Evolutionary conservation across 2,113 vertebrate genomes (phyloP), one percentile per base, ranked within the genome.

Genomic region (Piliocolobus tephrosceles): DNA sequence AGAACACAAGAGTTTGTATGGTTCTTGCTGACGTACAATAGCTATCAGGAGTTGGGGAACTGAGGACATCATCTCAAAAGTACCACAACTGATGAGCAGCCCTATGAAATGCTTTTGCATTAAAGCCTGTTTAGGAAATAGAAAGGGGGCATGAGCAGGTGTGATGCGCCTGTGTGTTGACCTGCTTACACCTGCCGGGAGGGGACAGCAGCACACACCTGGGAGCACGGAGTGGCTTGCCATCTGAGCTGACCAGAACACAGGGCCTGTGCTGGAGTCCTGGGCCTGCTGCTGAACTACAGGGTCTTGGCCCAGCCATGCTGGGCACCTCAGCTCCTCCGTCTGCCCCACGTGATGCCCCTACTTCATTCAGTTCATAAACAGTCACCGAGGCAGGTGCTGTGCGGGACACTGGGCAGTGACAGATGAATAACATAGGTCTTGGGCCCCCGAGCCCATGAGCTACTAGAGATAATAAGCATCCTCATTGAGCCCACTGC

Each of bases 111-210:
- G 40, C 11, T 47, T 83, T 68, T 32, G 32, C 27, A 66, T 68
- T 43, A 30, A 43, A 75, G 55, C 7, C 52, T 79, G 40, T 25
- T 66, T 73, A 52, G 58, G 40, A 38, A 27, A 16, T 17, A 35
- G 70, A 40, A 16, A 8, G 12, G 45, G 38, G 43, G 20, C 61
- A 40, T 0, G 5, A 10, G 23, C 47, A 64, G 30, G 20, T 8
- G 23, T 3, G 3, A 6, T 0, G 1, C 17, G 52, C 25, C 35
- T 32, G 6, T 3, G 6, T 3, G 35, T 35, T n/a, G 45, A 66
- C 38, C 35, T 20, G 40, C 8, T 14, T 18, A 0, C 25, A 43
- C 52, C 70, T 6, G 35, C 43, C 32, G 32, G 40, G 6, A 75
- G 22, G 20, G 38, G 20, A 40, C 23, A 35, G 52, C 27, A 68